Conservation (phyloP, 2,797 vertebrate species). For the Typhlichthys subterraneus region DNA sequence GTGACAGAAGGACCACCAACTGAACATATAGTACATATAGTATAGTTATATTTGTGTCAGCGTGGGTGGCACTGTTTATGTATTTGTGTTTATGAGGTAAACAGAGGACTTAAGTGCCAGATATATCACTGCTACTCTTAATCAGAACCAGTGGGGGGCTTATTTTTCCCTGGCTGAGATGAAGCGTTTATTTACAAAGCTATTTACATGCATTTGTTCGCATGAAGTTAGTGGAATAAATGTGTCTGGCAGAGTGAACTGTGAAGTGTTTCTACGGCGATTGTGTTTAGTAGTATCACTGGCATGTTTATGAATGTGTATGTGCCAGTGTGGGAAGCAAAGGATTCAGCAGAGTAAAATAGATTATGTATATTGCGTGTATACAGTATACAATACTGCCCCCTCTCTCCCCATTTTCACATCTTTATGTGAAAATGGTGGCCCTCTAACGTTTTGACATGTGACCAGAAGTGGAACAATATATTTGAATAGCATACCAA, state of each 20-base stretch:
- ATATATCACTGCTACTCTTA: slow-evolving; percentile 75
- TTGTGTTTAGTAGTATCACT: slow-evolving; percentile 24
- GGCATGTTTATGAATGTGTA: slow-evolving; percentile 8
- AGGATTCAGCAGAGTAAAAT: slow-evolving; percentile 3
- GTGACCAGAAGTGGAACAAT: no score
- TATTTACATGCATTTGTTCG: slow-evolving; percentile 74
- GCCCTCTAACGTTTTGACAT: no score
- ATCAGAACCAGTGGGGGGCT: slow-evolving; percentile 68
- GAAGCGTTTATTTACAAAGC: slow-evolving; percentile 73
- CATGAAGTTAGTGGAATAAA: slow-evolving; percentile 68
- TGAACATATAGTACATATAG: slow-evolving; percentile 19
- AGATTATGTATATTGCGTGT: no score
- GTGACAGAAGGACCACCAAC: slow-evolving; percentile 35
- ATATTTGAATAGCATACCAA: no score
- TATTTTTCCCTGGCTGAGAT: slow-evolving; percentile 67
- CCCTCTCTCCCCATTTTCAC: not conserved
- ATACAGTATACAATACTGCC: no score
- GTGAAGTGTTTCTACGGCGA: slow-evolving; percentile 54
- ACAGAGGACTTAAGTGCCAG: slow-evolving; percentile 71
- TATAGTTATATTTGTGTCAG: slow-evolving; percentile 55
- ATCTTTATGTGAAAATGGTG: not conserved
- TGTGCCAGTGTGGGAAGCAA: not conserved
- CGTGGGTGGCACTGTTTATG: slow-evolving; percentile 63
- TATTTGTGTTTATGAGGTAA: slow-evolving; percentile 71
- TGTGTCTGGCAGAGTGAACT: slow-evolving; percentile 68